Evolutionary conservation across 2,113 vertebrate species (phyloP).

Genomic region (Catagonus wagneri): DNA sequence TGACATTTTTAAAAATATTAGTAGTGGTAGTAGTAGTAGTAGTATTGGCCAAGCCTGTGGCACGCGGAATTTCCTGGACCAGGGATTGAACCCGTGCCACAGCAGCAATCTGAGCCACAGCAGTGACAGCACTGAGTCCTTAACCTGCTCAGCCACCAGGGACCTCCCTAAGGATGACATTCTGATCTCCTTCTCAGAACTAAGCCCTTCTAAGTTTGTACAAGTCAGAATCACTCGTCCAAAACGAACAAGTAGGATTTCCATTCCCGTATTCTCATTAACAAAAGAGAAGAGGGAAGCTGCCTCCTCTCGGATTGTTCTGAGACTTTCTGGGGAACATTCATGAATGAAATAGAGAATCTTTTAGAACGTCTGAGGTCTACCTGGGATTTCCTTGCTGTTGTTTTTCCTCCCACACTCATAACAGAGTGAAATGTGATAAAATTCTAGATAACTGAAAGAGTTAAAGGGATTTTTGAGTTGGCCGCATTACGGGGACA

Average conservation of each 20-base stretch:
- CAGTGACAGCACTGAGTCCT: too few species aligned
- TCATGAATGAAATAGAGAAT: background rate
- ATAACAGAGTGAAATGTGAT: too few species aligned
- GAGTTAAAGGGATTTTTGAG: background rate
- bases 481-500: background rate
- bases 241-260: background rate
- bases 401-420: background rate
- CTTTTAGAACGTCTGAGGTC: background rate
- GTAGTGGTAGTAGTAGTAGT: too few species aligned
- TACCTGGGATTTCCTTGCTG: background rate
- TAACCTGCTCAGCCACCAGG: too few species aligned
- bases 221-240: background rate
- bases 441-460: background rate
- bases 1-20: rapidly evolving
- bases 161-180: rapidly evolving
- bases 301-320: background rate
- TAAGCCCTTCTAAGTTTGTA: background rate
- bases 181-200: slow-evolving; percentile 40
- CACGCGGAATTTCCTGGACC: too few species aligned
- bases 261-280: background rate
- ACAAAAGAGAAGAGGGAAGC: background rate
- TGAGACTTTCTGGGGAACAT: background rate
- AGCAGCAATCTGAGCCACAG: too few species aligned
- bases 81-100: too few species aligned
- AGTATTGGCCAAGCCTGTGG: too few species aligned